phyloP scores from a whole-genome alignment of 2,113 vertebrate genomes.

The Spermophilus dauricus region DNA sequence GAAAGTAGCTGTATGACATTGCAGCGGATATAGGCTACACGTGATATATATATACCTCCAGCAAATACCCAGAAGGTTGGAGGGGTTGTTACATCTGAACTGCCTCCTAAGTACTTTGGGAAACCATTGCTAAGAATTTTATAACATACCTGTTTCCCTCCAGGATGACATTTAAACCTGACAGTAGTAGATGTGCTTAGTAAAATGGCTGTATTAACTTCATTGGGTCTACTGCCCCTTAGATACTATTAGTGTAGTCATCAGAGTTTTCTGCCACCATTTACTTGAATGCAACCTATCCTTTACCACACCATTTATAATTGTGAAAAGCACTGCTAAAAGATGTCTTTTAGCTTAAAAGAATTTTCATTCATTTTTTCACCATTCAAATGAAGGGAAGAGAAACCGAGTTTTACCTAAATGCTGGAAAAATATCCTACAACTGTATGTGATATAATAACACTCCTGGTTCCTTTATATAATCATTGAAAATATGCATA shows the following conservation, averaged over 20 bases:
- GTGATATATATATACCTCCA: not conserved
- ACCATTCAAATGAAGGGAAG: not conserved
- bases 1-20: not conserved
- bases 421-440: not conserved
- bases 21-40: not conserved
- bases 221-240: not conserved
- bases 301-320: not conserved
- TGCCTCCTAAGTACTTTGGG: not conserved
- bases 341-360: not conserved
- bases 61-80: not conserved
- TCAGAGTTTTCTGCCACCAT: not conserved
- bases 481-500: not conserved
- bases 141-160: not conserved
- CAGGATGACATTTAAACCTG: not conserved
- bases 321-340: not conserved
- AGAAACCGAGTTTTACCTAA: not conserved
- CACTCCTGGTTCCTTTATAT: not conserved
- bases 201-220: not conserved
- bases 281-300: not conserved
- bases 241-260: not conserved
- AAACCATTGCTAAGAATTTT: not conserved
- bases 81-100: not conserved
- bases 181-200: not conserved
- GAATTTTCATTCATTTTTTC: not conserved
- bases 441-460: not conserved